Percentiles rank a stretch among this genome's conserved stretches.
phyloP scores from a whole-genome alignment of 2,888 invertebrate species.

The Danaus chrysippus region DNA sequence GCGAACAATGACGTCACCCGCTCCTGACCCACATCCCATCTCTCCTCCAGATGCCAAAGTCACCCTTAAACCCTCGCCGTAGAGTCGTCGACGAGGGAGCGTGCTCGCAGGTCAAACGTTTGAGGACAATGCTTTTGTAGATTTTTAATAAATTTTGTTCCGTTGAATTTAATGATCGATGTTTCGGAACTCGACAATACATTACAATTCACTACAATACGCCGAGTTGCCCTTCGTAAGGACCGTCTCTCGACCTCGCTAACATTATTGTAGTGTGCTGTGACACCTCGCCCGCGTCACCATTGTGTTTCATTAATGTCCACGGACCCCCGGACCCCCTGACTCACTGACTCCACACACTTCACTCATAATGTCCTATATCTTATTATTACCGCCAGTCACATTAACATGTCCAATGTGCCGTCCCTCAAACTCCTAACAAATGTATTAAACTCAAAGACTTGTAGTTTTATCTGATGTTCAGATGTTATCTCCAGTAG shows the following conservation, averaged over 20 bases:
- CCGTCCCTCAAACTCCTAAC: no score
- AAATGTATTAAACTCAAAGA: no score
- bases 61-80: conserved; percentile 18
- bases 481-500: no score
- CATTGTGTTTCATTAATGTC: not conserved
- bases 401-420: no score
- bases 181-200: conserved; percentile 14
- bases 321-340: no score
- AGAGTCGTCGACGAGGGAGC: conserved; percentile 20
- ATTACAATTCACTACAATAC: not conserved
- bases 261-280: conserved; percentile 1
- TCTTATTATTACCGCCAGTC: no score
- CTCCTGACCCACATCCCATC: conserved; percentile 54
- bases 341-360: no score
- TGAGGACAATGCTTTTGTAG: conserved; percentile 42
- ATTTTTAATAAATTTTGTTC: conserved; percentile 26
- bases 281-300: not conserved
- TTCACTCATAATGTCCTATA: no score
- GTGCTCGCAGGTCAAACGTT: conserved; percentile 36
- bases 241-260: conserved; percentile 2
- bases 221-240: conserved; percentile 4
- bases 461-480: no score
- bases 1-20: conserved; percentile 37
- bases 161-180: conserved; percentile 27
- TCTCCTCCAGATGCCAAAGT: conserved; percentile 17